Percentiles rank a stretch among this genome's conserved stretches.
These are phyloP conservation scores for Synchiropus splendidus DNA, from an alignment of 2,113 vertebrate genomes.

Conservation along the genomic window DNA sequence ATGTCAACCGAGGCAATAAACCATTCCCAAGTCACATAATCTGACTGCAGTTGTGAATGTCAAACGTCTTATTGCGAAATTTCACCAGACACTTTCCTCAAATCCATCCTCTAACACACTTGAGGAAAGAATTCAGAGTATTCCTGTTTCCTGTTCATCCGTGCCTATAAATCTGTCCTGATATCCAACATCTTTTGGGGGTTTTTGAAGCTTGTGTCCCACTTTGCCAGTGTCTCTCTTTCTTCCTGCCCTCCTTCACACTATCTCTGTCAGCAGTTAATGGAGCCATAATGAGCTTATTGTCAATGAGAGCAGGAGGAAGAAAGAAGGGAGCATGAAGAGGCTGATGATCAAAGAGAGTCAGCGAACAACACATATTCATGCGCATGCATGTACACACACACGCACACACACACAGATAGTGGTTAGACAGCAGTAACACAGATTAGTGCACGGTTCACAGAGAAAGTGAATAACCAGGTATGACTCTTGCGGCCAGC, in stretches of 20 bases:
- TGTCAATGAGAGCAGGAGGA: slow-evolving; percentile 34
- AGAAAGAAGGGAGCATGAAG: slow-evolving; percentile 24
- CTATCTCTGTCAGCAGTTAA: slow-evolving; percentile 42
- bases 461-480: no score
- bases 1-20: no score
- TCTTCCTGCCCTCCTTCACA: slow-evolving; percentile 16
- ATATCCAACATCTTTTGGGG: slow-evolving; percentile 1
- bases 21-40: slow-evolving; percentile 1
- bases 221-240: slow-evolving; percentile 2
- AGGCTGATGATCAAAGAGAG: slow-evolving; percentile 38
- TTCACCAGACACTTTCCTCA: slow-evolving; percentile 4
- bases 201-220: slow-evolving; percentile 5
- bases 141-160: slow-evolving; percentile 2
- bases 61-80: slow-evolving; percentile 5
- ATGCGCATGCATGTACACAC: slow-evolving; percentile 12
- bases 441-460: not conserved
- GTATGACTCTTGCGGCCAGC: no score
- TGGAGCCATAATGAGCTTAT: slow-evolving; percentile 46
- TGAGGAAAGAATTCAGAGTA: no score
- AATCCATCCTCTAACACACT: slow-evolving; percentile 19
- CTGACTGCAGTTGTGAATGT: slow-evolving; percentile 10
- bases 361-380: no score
- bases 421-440: not conserved
- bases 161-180: slow-evolving; percentile 9
- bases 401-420: not conserved